Percentiles rank a stretch among this genome's conserved stretches.
phyloP scores from a whole-genome alignment of 2,113 vertebrate species.

The Benitochromis conjunctus region DNA sequence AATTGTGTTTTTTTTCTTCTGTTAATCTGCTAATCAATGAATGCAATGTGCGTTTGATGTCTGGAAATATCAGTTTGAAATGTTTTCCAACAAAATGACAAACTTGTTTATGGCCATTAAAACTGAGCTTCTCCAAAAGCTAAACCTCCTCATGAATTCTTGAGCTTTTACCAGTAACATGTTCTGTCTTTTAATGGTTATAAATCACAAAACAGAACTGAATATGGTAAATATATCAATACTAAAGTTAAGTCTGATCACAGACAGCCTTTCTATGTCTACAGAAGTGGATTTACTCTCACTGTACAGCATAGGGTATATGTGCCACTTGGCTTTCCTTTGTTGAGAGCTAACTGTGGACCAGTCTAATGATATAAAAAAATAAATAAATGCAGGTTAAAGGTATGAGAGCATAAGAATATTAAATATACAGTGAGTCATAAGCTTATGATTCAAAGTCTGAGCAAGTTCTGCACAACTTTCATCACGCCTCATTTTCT shows the following conservation, averaged over 20 bases:
- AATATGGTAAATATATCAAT: not conserved
- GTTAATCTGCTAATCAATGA: not conserved
- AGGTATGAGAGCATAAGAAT: not conserved
- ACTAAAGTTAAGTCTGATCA: not conserved
- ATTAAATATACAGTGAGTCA: not conserved
- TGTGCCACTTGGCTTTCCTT: not conserved
- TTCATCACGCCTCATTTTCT: constrained; percentile 6
- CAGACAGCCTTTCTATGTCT: not conserved
- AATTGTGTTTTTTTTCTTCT: not conserved
- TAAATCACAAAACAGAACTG: not conserved
- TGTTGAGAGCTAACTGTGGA: not conserved
- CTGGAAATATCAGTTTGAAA: not conserved
- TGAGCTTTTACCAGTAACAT: too few relatives aligned
- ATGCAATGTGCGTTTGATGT: not conserved
- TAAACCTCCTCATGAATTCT: not conserved
- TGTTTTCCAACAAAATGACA: not conserved
- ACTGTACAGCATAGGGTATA: not conserved
- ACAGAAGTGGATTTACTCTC: not conserved
- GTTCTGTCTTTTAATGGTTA: too few relatives aligned
- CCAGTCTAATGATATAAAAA: not conserved
- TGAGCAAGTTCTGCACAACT: not conserved
- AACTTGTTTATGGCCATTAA: not conserved
- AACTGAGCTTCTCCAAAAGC: not conserved
- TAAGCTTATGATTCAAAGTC: not conserved
- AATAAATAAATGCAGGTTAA: not conserved